These are phyloP conservation scores for Chionomys nivalis DNA, from an alignment of 2,113 vertebrate species.

Conservation along the genomic window DNA sequence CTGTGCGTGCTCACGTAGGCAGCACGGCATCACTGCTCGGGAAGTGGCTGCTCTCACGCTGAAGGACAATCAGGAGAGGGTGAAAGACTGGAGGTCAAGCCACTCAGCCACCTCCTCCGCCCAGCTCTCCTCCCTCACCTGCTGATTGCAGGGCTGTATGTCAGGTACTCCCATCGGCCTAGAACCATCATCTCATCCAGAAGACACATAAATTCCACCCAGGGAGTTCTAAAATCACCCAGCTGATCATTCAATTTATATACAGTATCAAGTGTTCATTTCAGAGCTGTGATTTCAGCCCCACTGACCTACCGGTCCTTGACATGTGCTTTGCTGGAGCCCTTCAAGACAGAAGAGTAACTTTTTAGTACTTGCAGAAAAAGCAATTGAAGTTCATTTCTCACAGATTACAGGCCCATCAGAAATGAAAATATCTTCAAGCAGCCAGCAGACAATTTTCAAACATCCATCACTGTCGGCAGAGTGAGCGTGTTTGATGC, in stretches of 20 bases:
- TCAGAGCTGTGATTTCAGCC: conserved; percentile 69
- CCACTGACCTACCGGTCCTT: conserved; percentile 40
- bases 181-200: conserved; percentile 63
- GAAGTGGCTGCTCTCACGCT: background rate
- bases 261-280: conserved; percentile 76
- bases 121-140: background rate
- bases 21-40: background rate
- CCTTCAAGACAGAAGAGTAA: conserved; percentile 56
- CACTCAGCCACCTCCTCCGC: background rate
- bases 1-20: rapidly evolving
- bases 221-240: conserved; percentile 73
- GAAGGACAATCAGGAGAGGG: conserved; percentile 50
- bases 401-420: conserved; percentile 60
- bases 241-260: conserved; percentile 78
- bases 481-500: background rate
- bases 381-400: conserved; percentile 73
- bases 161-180: conserved; percentile 60
- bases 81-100: conserved; percentile 57
- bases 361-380: conserved; percentile 71
- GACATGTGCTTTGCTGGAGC: background rate
- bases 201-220: conserved; percentile 65
- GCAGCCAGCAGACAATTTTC: background rate
- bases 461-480: background rate
- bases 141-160: conserved; percentile 24
- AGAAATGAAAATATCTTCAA: conserved; percentile 52